Evolutionary conservation across 2,113 vertebrate species (phyloP), one percentile per base, ranked within the genome.

Genomic region (Ceyx cyanopectus): DNA sequence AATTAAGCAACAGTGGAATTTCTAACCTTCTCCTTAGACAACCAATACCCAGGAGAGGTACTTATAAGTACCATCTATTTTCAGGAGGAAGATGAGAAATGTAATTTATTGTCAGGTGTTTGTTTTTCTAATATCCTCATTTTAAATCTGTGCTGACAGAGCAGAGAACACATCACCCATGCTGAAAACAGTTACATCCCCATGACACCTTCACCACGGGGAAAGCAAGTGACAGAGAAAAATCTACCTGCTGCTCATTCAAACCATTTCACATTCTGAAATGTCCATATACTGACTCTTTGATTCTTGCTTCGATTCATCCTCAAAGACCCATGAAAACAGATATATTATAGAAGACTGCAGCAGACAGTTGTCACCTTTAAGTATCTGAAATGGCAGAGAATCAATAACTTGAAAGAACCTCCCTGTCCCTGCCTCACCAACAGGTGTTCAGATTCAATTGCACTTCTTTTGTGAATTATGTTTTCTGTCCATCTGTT

Each of bases 301-400:
- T 29, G 51, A 85, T 76, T 86, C 57, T 67, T 56, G 37, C n/a
- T 76, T 34, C 56, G 17, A 27, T 89, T 75, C 81, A 92, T 56
- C 56, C 50, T 94, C 75, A 88, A 92, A 89, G 67, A 53, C 34
- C 77, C 91, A 73, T 87, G 87, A 91, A 82, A 82, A 37, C 40
- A 94, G 81, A 53, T 14, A 76, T 27, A 91, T 74, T 90, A 94
- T 12, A 88, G 27, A 8, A 81, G 82, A 65, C 65, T 69, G 61
- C 4, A 8, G 40, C 20, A 95, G 93, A 77, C 81, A 91, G 79
- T 92, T 92, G 89, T 92, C 95, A 94, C 75, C 83, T 80, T n/a
- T 45, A 87, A 97, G 70, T 43, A 94, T 77, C 54, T 93, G 70
- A 96, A 96, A 93, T 80, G 84, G 90, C 89, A 97, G 51, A 81